phyloP scores from a whole-genome alignment of 2,113 vertebrate genomes.

The Erinaceus europaeus region DNA sequence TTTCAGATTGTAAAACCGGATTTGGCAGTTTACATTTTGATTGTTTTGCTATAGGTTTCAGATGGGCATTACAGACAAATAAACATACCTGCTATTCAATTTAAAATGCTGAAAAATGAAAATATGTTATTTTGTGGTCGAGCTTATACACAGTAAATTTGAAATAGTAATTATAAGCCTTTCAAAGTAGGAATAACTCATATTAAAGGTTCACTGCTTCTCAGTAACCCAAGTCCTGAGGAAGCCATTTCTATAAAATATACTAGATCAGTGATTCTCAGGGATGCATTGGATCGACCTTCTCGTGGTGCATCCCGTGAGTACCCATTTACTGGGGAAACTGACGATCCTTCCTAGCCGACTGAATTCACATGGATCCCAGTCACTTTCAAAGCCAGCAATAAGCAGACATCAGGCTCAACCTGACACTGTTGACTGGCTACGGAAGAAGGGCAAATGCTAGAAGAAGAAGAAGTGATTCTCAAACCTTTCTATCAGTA shows the following conservation, averaged over 20 bases:
- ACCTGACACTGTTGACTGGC: too few species aligned
- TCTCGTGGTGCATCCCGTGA: too few species aligned
- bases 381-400: too few species aligned
- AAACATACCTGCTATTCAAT: slow-evolving; percentile 15
- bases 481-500: slow-evolving; percentile 16
- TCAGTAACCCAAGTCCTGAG: neutral
- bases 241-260: slow-evolving; percentile 33
- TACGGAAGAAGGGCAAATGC: too few species aligned
- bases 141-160: neutral
- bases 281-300: too few species aligned
- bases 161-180: slow-evolving; percentile 26
- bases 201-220: slow-evolving; percentile 31
- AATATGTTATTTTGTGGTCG: neutral
- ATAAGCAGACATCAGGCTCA: too few species aligned
- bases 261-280: neutral
- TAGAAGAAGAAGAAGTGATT: too few species aligned
- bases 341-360: too few species aligned
- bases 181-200: slow-evolving; percentile 27
- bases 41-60: slow-evolving; percentile 45
- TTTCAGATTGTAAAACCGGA: slow-evolving; percentile 41
- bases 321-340: too few species aligned
- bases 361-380: too few species aligned
- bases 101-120: slow-evolving; percentile 49
- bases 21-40: slow-evolving; percentile 51
- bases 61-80: neutral